Evolutionary conservation across 2,797 vertebrate species (phyloP), one percentile per base, ranked within the genome.

Genomic region (Myiotriccus ornatus): DNA sequence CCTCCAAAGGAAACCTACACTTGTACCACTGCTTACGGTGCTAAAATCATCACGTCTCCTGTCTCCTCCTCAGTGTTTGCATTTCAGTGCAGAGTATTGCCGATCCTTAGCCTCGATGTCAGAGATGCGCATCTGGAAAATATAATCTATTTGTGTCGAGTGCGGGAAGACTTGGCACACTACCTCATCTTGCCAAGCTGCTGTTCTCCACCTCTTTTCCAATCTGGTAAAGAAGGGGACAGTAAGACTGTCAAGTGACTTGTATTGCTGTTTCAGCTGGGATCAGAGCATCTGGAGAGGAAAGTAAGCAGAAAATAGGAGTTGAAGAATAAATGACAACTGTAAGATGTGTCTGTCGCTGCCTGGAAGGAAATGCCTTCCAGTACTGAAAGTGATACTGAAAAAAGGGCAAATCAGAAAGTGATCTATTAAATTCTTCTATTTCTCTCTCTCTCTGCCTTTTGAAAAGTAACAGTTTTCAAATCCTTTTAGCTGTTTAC

Each of bases 41-140:
- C 77, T 70, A 75, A 94, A 94, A 90, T 93, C 91, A 75, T 68
- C 67, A 84, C 57, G 30, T 77, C 28, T 77, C 52, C 32, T 46
- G 59, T 94, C 44, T 23, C 53, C 68, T 85, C 68, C 83, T 94
- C 82, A 63, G 91, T 63, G 12, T 76, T 62, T 27, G 43, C 30
- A 1, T 95, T 93, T 95, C 64, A 90, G 71, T 5, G 4, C 44
- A 84, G 92, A 89, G 50, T 55, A 37, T 85, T 64, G 68, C 86
- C 0, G 6, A 73, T 20, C 7, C 57, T 65, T 47, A 86, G 76
- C 52, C 87, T 78, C 34, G 1, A 17, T 95, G 90, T 88, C 80
- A 90, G 96, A 95, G 94, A 95, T 92, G 90, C 0, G 24, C 94
- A 89, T 94, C 96, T 97, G 92, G 96, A 97, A 95, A 97, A 95